Conservation (phyloP, 2,113 vertebrate genomes). For the Pelobates fuscus region DNA sequence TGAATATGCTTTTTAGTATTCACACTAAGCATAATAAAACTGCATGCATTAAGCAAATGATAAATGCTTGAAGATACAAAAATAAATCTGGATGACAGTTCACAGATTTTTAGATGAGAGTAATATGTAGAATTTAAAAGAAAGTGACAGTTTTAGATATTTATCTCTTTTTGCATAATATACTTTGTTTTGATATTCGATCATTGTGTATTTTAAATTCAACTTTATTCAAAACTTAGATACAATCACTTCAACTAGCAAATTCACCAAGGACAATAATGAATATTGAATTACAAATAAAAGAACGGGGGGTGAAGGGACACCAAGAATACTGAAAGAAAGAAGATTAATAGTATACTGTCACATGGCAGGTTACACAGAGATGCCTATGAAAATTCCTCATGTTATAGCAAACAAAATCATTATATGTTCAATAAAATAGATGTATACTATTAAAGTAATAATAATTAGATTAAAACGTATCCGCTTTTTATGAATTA, state of each 20-base stretch:
- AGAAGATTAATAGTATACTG: constrained; percentile 14
- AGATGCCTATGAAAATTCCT: no score
- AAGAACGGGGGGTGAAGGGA: constrained; percentile 25
- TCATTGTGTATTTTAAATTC: constrained; percentile 44
- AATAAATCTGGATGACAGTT: constrained; percentile 49
- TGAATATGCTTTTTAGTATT: constrained; percentile 36
- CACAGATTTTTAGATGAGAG: constrained; percentile 40
- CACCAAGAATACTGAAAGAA: constrained; percentile 11
- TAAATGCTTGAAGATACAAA: constrained; percentile 46
- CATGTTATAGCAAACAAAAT: background rate
- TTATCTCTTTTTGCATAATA: constrained; percentile 47
- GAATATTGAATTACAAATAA: constrained; percentile 46
- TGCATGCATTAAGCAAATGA: constrained; percentile 38
- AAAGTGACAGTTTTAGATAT: constrained; percentile 46
- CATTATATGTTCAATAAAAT: no score
- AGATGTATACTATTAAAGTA: no score
- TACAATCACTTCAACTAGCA: constrained; percentile 32
- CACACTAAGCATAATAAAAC: constrained; percentile 37
- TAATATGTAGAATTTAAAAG: constrained; percentile 42
- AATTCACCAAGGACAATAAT: constrained; percentile 51
- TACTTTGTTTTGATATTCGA: constrained; percentile 45
- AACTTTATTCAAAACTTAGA: constrained; percentile 42
- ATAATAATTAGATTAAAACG: no score
- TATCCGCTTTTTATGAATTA: no score
- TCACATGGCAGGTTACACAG: background rate